These are phyloP conservation scores for Ceramica pisi DNA, from an alignment of 2,888 invertebrate species.

Conservation along the genomic window DNA sequence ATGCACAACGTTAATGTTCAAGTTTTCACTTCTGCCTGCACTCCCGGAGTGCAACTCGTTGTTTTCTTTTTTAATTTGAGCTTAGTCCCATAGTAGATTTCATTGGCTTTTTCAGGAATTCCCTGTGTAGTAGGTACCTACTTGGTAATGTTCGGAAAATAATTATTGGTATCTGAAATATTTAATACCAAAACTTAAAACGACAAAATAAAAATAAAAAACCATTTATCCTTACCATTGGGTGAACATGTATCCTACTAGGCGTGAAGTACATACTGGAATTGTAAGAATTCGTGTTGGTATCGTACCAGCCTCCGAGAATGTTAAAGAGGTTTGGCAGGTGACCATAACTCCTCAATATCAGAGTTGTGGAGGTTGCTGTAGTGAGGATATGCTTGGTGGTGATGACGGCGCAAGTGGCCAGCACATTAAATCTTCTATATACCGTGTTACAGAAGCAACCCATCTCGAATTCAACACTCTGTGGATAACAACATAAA, in stretches of 20 bases:
- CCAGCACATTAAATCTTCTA: slow-evolving; percentile 63
- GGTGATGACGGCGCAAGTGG: slow-evolving; percentile 75
- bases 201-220: too few relatives aligned
- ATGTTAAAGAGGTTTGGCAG: slow-evolving; percentile 66
- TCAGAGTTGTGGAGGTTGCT: slow-evolving; percentile 74
- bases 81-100: too few relatives aligned
- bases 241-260: slow-evolving; percentile 43
- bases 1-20: too few relatives aligned
- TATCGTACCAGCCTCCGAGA: slow-evolving; percentile 79
- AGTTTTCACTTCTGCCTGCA: too few relatives aligned
- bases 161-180: too few relatives aligned
- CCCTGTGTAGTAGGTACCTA: too few relatives aligned
- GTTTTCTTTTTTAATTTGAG: too few relatives aligned
- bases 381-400: slow-evolving; percentile 77
- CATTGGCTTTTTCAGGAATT: too few relatives aligned
- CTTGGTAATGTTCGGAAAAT: too few relatives aligned
- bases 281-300: slow-evolving; percentile 56
- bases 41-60: too few relatives aligned
- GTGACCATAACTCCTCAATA: slow-evolving; percentile 64
- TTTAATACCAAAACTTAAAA: too few relatives aligned
- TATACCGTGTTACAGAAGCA: slow-evolving; percentile 77
- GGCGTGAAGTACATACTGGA: slow-evolving; percentile 69
- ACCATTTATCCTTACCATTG: slow-evolving; percentile 12
- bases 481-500: slow-evolving; percentile 59
- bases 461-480: slow-evolving; percentile 51